These are phyloP conservation scores for Phrynocephalus vlangalii DNA, from an alignment of 2,797 vertebrate genomes.

Conservation along the genomic window DNA sequence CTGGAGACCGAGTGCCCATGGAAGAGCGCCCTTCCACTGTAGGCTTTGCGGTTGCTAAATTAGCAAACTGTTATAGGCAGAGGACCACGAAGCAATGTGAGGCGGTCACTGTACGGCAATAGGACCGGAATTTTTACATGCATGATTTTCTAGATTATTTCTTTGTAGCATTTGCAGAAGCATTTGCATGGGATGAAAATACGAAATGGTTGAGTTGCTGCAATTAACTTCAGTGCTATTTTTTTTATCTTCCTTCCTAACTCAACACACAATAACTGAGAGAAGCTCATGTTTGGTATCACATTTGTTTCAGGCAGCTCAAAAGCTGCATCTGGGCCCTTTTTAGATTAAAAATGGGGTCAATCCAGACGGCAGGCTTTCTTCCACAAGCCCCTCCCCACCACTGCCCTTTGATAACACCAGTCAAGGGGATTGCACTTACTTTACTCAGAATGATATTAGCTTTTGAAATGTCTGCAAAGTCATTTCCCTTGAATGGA, in stretches of 20 bases:
- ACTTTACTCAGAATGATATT: slow-evolving; percentile 20
- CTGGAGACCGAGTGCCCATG: slow-evolving; percentile 12
- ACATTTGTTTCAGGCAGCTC: slow-evolving; percentile 1
- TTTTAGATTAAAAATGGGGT: slow-evolving; percentile 15
- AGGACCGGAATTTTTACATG: background rate
- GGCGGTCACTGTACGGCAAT: background rate
- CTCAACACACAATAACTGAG: slow-evolving; percentile 2
- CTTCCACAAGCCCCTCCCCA: background rate
- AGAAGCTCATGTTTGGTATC: background rate
- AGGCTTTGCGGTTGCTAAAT: background rate
- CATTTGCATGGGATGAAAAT: slow-evolving; percentile 13
- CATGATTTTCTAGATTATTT: background rate
- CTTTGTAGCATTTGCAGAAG: slow-evolving; percentile 23
- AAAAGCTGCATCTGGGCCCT: slow-evolving; percentile 19
- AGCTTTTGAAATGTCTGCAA: slow-evolving; percentile 21
- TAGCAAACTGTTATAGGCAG: background rate
- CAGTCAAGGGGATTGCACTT: slow-evolving; percentile 27
- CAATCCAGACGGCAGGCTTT: slow-evolving; percentile 34
- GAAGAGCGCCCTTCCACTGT: background rate
- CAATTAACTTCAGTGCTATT: slow-evolving; percentile 21
- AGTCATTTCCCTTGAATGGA: slow-evolving; percentile 31
- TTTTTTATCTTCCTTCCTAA: slow-evolving; percentile 1
- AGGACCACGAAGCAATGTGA: background rate
- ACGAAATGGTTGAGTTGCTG: background rate
- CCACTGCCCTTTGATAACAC: background rate